A percentile compares a stretch with the other conserved stretches of the same genome.
Evolutionary conservation across 30 jellyfish, hydroid and myxozoan species (phyloP).

Genomic region (Chrysaora quinquecirrha): DNA sequence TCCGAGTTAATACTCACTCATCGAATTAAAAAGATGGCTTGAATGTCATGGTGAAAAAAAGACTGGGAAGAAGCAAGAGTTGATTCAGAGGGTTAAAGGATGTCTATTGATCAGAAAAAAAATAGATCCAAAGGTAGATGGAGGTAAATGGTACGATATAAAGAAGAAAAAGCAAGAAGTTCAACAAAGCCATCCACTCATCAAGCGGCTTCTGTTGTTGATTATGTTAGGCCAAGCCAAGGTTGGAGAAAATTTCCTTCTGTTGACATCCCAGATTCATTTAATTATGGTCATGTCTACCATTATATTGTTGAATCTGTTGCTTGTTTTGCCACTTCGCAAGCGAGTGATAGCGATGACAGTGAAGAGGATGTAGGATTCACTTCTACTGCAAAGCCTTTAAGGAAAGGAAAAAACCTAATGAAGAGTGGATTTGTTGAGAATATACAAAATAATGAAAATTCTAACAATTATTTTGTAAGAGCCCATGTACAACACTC

Average conservation of each 20-base stretch:
- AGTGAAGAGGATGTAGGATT: background rate
- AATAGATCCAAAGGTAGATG: conserved; percentile 38
- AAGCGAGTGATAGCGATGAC: background rate
- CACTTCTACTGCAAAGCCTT: conserved; percentile 25
- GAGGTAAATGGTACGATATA: conserved; percentile 46
- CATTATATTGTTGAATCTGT: conserved; percentile 54
- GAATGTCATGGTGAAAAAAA: too few relatives aligned
- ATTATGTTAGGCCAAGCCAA: background rate
- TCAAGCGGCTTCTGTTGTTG: background rate
- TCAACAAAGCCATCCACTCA: too few relatives aligned
- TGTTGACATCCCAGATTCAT: conserved; percentile 19
- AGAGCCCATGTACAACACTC: conserved; percentile 74
- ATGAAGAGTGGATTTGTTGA: conserved; percentile 56
- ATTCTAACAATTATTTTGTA: conserved; percentile 28
- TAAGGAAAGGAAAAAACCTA: conserved; percentile 18
- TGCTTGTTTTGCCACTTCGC: background rate
- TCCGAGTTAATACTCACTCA: conserved; percentile 3
- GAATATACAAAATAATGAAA: conserved; percentile 30
- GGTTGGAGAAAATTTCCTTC: conserved; percentile 48
- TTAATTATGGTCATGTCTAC: conserved; percentile 64
- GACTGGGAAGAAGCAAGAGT: too few relatives aligned
- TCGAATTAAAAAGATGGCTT: too few relatives aligned
- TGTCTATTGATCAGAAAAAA: conserved; percentile 6
- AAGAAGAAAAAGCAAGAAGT: conserved; percentile 2
- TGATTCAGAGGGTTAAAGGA: conserved; percentile 22